Base-by-base conservation (phyloP, 2,113 vertebrate species). In the Bucco capensis region DNA sequence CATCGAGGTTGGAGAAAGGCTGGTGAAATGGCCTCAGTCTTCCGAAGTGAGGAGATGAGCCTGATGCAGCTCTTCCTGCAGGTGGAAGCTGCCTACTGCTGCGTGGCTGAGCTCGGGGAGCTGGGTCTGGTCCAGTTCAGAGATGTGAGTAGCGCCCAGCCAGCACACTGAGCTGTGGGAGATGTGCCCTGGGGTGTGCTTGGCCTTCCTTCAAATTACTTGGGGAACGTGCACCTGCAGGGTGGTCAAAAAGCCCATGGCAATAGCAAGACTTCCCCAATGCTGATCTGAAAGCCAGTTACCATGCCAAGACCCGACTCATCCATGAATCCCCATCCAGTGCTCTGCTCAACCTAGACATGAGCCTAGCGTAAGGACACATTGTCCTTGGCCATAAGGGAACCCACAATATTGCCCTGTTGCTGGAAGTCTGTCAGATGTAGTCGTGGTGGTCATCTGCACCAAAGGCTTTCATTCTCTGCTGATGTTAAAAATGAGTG, bases 1-100 rank as follows among this genome's bases (percentile, higher is more conserved):
- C 69, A 1, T 27, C 57, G 33, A 12, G 19, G 3, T 23, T 37
- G 22, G 61, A 86, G n/a, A 7, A 85, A 28, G 15, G 22, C 2
- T 4, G 22, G 16, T 7, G 18, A 74, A 81, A 98, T 98, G 98
- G 92, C 79, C 1, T 98, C 98, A 0, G 5, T 98, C 49, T 98
- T 98, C 83, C 96, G 98, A 27, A 98, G 98, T 0, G 98, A 98
- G 94, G 98, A 98, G 95, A 98, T 98, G 98, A 97, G 95, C 58
- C 37, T 98, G 85, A 96, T 95, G 19, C 98, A 98, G 53, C 96
- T 98, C 28, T 98, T 98, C 44, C 97, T 98, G 25, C 98, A 98
- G 88, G 98, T 97, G 88, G 98, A 98, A 65, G 97, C 98, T 67
- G 98, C 98, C 1, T 98, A 98, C 44, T 98, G 98, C 96, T 98